Percentiles rank a stretch among this genome's conserved stretches.
These are phyloP conservation scores for Nibea coibor DNA, from an alignment of 2,113 vertebrate species.

Conservation along the genomic window DNA sequence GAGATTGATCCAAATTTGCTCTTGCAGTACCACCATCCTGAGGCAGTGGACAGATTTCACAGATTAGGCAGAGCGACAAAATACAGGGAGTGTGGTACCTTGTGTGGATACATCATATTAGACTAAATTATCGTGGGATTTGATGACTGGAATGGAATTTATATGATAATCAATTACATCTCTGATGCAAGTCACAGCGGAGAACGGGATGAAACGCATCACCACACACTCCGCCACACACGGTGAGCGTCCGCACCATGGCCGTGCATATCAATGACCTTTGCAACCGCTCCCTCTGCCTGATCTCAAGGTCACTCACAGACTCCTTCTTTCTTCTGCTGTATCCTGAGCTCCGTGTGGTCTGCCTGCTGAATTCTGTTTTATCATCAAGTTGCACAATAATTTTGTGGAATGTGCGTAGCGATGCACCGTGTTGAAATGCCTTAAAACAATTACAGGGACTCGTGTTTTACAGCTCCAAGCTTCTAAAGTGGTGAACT, in stretches of 20 bases:
- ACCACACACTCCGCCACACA: conserved; percentile 42
- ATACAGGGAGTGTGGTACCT: conserved; percentile 20
- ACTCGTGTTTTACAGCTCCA: conserved; percentile 33
- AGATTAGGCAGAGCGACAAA: conserved; percentile 47
- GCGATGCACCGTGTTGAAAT: conserved; percentile 21
- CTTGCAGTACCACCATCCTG: conserved; percentile 48
- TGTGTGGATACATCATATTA: conserved; percentile 51
- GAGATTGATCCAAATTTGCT: conserved; percentile 76
- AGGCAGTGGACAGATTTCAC: conserved; percentile 62
- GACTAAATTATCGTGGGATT: conserved; percentile 44
- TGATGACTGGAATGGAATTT: conserved; percentile 53
- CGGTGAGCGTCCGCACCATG: conserved; percentile 45
- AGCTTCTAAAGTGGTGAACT: conserved; percentile 48
- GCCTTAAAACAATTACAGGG: conserved; percentile 59
- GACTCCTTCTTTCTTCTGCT: conserved; percentile 53
- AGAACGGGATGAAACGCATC: conserved; percentile 54
- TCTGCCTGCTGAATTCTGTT: conserved; percentile 40
- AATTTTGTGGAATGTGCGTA: conserved; percentile 14
- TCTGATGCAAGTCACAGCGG: conserved; percentile 46
- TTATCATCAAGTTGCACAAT: conserved; percentile 42
- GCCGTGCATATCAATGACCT: conserved; percentile 76
- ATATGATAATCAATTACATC: conserved; percentile 65
- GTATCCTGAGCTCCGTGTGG: conserved; percentile 28
- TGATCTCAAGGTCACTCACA: conserved; percentile 74
- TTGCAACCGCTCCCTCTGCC: conserved; percentile 53